Evolutionary conservation across 2,888 invertebrate genomes (phyloP).

Genomic region (Mesochorus sp.): DNA sequence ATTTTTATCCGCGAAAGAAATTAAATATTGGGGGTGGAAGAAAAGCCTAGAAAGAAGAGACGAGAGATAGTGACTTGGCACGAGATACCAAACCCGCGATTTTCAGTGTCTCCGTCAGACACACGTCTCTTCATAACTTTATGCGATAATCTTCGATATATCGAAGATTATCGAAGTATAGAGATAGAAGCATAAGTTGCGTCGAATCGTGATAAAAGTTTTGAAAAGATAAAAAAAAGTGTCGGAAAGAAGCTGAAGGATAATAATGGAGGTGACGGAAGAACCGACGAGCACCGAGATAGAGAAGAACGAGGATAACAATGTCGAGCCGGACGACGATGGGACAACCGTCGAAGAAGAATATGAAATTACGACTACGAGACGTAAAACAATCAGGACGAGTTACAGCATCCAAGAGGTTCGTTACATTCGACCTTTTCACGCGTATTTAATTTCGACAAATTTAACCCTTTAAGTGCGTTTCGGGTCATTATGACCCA

Average conservation of each 20-base stretch:
- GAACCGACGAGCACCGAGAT: slow-evolving; percentile 70
- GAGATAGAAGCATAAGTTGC: neutral
- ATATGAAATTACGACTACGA: slow-evolving; percentile 80
- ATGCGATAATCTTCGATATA: too few species aligned
- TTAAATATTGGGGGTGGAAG: too few species aligned
- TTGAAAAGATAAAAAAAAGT: neutral
- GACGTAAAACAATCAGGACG: slow-evolving; percentile 79
- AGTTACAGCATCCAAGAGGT: slow-evolving; percentile 81
- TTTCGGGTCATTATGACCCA: too few species aligned
- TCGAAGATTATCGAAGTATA: too few species aligned
- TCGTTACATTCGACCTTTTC: slow-evolving; percentile 65
- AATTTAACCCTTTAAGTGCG: neutral
- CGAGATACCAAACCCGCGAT: too few species aligned
- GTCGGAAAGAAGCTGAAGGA: neutral
- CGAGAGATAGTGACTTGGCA: too few species aligned
- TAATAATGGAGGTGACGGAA: slow-evolving; percentile 78
- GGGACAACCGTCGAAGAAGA: slow-evolving; percentile 79
- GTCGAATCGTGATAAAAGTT: too few species aligned
- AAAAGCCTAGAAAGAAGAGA: too few species aligned
- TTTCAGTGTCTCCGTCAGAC: too few species aligned
- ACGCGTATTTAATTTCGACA: too few species aligned
- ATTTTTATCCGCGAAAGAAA: too few species aligned
- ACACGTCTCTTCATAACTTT: too few species aligned
- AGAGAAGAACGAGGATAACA: slow-evolving; percentile 59
- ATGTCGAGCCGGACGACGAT: slow-evolving; percentile 70